phyloP scores from a whole-genome alignment of 2,797 vertebrate genomes.

The Silurus lanzhouensis region DNA sequence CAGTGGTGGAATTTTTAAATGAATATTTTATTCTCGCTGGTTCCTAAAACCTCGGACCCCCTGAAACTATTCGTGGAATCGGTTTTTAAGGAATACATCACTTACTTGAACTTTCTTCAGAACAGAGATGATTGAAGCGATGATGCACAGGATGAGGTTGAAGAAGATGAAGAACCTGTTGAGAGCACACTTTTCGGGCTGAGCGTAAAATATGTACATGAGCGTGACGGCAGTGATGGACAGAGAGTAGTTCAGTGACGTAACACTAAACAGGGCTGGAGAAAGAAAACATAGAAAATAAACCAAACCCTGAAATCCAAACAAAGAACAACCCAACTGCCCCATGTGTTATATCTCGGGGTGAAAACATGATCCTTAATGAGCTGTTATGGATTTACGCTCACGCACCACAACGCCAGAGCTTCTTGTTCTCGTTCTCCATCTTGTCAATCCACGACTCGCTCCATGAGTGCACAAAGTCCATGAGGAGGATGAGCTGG shows the following conservation, averaged over 20 bases:
- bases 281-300: neutral
- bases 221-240: conserved; percentile 72
- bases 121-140: conserved; percentile 82
- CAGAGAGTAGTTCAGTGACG: conserved; percentile 77
- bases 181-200: conserved; percentile 78
- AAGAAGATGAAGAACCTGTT: conserved; percentile 93
- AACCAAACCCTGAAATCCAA: neutral
- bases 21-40: neutral
- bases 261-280: conserved; percentile 80
- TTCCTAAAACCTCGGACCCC: neutral
- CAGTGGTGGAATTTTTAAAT: neutral
- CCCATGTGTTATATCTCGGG: neutral
- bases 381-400: neutral
- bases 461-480: conserved; percentile 89
- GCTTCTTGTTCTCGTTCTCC: conserved; percentile 82
- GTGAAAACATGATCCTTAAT: neutral
- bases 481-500: conserved; percentile 88
- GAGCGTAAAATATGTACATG: conserved; percentile 84
- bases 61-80: neutral
- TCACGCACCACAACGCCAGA: conserved; percentile 87
- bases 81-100: neutral
- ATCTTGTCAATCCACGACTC: conserved; percentile 83
- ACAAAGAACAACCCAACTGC: neutral
- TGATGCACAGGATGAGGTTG: conserved; percentile 83
- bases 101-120: conserved; percentile 88